phyloP scores from a whole-genome alignment of 2,888 invertebrate species.

The Brachyopa scutellaris region DNA sequence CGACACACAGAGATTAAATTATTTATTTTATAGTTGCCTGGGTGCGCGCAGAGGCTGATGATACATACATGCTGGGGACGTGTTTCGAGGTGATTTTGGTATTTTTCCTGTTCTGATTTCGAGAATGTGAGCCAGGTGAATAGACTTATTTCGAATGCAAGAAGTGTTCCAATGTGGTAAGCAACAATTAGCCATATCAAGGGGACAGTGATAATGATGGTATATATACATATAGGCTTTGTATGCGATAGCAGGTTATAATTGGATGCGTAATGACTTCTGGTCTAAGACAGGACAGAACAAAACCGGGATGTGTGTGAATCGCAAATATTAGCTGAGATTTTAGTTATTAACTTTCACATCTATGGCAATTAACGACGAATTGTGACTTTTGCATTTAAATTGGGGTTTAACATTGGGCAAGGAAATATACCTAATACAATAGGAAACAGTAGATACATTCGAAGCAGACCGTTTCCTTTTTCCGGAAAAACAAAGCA shows the following conservation, averaged over 20 bases:
- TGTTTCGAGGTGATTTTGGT: slow-evolving; percentile 38
- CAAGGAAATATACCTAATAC: too few relatives aligned
- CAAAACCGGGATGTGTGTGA: background rate
- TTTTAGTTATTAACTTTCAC: slow-evolving; percentile 8
- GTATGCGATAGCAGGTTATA: slow-evolving; percentile 20
- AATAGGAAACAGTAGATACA: too few relatives aligned
- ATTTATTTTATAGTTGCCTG: slow-evolving; percentile 44
- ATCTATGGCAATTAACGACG: slow-evolving; percentile 2
- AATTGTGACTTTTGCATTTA: too few relatives aligned
- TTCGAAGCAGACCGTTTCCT: slow-evolving; percentile 83
- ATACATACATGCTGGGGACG: slow-evolving; percentile 49
- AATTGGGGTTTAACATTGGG: too few relatives aligned
- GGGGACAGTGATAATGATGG: slow-evolving; percentile 2
- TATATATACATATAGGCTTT: slow-evolving; percentile 2
- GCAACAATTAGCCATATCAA: slow-evolving; percentile 47
- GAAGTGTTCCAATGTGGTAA: slow-evolving; percentile 29
- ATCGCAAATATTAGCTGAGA: background rate
- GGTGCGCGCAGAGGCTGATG: slow-evolving; percentile 29
- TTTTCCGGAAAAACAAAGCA: slow-evolving; percentile 92
- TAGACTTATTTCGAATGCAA: slow-evolving; percentile 39
- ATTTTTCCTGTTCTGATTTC: slow-evolving; percentile 44
- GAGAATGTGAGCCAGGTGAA: background rate
- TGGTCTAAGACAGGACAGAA: background rate
- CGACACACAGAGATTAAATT: slow-evolving; percentile 23
- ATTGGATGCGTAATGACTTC: slow-evolving; percentile 22